Base-by-base conservation (phyloP, 2,113 vertebrate genomes). In the Eptesicus fuscus region DNA sequence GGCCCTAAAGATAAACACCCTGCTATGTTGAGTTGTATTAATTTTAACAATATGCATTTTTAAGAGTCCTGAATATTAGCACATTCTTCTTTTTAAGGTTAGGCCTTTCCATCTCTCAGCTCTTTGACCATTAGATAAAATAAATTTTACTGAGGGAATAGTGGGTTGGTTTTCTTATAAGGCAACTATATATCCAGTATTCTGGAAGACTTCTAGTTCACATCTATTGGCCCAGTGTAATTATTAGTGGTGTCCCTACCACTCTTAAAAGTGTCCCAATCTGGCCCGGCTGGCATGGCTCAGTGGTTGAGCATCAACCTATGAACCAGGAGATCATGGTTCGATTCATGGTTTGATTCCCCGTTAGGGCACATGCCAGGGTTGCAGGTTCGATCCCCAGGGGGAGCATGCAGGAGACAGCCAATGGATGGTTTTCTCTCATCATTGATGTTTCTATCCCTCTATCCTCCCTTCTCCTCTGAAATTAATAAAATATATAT, bases 21-120 rank as follows among this genome's bases (percentile, higher is more conserved):
- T 84, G 37, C 37, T 70, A 47, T 40, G 30, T 7, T 83, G 23
- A 51, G n/a, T 73, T 89, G 70, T 67, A 47, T 56, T 80, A 51
- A 89, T 82, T 93, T 79, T 80, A 93, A 83, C n/a, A 79, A 25
- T 40, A 79, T 35, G 4, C 25, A 35, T 40, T 92, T 89, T 91
- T 30, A 77, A 49, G 53, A 49, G 61, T 47, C 32, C 32, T 74
- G 32, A 42, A 63, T 86, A 74, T 71, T 73, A 92, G 71, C 90
- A 71, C 25, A 91, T 53, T 87, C 16, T 61, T 85, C 53, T 77
- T 87, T 90, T 35, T 49, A 91, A 83, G 44, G 63, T 86, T 13
- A 78, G 5, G 18, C 56, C 53, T 56, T 89, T 65, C 44, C 20
- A 28, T 30, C n/a, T 87, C 89, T 80, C 51, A 90, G 9, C 25